These are phyloP conservation scores for Leptinotarsa defecta DNA, from an alignment of 1,140 invertebrate genomes.

Conservation along the genomic window DNA sequence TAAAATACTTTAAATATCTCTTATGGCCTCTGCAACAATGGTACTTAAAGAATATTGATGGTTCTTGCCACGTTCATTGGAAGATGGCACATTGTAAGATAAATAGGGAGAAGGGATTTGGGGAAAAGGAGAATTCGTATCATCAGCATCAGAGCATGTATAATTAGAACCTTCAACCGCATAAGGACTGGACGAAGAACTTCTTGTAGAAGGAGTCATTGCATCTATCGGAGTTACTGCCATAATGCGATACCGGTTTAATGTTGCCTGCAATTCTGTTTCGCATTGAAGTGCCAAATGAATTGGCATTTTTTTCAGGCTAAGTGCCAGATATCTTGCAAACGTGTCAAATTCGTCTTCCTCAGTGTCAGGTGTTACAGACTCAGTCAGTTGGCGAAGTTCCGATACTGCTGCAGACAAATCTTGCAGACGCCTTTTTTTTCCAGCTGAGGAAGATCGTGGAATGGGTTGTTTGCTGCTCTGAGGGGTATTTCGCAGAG, in stretches of 20 bases:
- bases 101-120: neutral
- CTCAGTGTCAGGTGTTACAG: neutral
- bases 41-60: constrained; percentile 3
- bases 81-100: neutral
- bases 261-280: constrained; percentile 1
- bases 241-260: constrained; percentile 8
- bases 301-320: constrained; percentile 11
- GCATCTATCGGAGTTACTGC: constrained; percentile 6
- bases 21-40: neutral
- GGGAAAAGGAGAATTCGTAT: neutral
- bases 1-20: constrained; percentile 2
- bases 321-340: neutral
- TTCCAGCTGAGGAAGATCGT: neutral
- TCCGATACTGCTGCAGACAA: constrained; percentile 6
- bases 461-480: neutral
- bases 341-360: neutral
- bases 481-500: constrained; percentile 1
- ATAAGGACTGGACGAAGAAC: neutral
- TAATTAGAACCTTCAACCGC: constrained; percentile 3
- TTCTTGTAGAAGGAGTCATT: neutral
- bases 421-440: constrained; percentile 6
- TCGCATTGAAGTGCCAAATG: constrained; percentile 1
- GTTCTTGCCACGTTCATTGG: neutral
- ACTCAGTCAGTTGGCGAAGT: neutral
- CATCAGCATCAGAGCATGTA: neutral